Conservation (phyloP, 1,140 invertebrate genomes). For the Drosophila kohkoa region DNA sequence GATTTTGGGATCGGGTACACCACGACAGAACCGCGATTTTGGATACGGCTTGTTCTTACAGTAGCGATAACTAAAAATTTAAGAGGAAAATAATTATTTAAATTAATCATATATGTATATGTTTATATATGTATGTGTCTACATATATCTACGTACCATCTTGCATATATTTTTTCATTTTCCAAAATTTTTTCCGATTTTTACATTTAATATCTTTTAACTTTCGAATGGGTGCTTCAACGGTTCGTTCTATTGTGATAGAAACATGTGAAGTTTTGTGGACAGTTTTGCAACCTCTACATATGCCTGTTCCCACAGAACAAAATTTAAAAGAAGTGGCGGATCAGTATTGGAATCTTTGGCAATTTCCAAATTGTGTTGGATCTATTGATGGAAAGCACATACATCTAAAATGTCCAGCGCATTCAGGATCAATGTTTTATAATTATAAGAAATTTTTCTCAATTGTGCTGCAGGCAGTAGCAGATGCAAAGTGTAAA, state of each 20-base stretch:
- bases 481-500: conserved; percentile 85
- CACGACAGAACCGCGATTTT: conserved; percentile 99
- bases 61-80: conserved; percentile 94
- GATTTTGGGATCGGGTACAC: conserved; percentile 99
- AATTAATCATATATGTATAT: background rate
- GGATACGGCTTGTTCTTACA: conserved; percentile 99
- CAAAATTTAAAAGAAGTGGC: conserved; percentile 32
- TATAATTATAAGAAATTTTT: conserved; percentile 85
- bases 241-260: conserved; percentile 46
- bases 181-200: too few species aligned
- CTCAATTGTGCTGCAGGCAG: conserved; percentile 85
- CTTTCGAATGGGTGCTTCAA: conserved; percentile 45
- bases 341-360: conserved; percentile 35
- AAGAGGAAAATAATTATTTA: background rate
- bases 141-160: conserved; percentile 87
- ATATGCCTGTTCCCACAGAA: conserved; percentile 25
- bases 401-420: conserved; percentile 50
- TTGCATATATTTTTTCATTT: too few species aligned
- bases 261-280: conserved; percentile 38
- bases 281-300: conserved; percentile 43
- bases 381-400: conserved; percentile 82
- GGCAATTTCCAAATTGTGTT: conserved; percentile 42
- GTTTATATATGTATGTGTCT: conserved; percentile 21
- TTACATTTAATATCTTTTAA: conserved; percentile 35
- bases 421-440: too few species aligned